Evolutionary conservation across 2,113 vertebrate species (phyloP).

Genomic region (Pedionomus torquatus): DNA sequence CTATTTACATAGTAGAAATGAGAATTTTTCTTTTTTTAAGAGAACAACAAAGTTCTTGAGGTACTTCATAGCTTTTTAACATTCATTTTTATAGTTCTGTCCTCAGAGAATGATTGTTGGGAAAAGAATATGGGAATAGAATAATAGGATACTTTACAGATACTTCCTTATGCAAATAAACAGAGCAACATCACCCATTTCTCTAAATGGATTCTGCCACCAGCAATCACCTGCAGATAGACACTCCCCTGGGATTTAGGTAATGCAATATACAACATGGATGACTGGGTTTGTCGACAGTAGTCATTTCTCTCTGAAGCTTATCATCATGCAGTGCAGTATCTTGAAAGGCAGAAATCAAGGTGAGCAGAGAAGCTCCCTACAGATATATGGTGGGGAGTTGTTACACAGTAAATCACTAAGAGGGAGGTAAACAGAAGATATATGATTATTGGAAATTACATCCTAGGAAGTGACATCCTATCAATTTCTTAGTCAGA

Average conservation of each 20-base stretch:
- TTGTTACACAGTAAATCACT: neutral
- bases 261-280: constrained; percentile 19
- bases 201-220: constrained; percentile 13
- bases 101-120: neutral
- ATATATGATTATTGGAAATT: neutral
- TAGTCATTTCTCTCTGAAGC: constrained; percentile 15
- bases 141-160: neutral
- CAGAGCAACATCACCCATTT: neutral
- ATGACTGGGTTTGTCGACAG: constrained; percentile 34
- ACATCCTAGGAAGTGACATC: neutral
- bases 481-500: neutral
- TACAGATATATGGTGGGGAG: neutral
- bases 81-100: neutral
- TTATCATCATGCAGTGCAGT: constrained; percentile 27
- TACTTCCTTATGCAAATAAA: constrained; percentile 22
- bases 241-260: constrained; percentile 17
- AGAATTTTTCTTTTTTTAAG: neutral
- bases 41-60: neutral
- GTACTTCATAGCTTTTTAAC: neutral
- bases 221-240: constrained; percentile 12
- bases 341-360: constrained; percentile 15
- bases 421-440: neutral
- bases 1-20: neutral
- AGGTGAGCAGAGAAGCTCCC: constrained; percentile 20
- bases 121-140: neutral